Base-by-base conservation (phyloP, 2,797 vertebrate species). In the Cheirogaleus major region DNA sequence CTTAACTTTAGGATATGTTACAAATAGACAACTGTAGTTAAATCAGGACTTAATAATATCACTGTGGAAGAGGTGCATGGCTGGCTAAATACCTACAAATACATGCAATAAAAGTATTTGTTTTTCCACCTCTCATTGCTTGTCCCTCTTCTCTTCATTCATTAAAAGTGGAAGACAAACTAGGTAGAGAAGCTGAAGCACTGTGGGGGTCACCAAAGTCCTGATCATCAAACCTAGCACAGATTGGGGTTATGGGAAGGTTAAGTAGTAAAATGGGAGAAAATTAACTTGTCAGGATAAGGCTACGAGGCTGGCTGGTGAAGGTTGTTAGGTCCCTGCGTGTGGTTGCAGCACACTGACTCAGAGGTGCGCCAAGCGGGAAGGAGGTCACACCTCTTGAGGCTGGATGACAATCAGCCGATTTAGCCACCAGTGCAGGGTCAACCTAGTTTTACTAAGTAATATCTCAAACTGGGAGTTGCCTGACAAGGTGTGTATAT, bases 261-360 rank as follows among this genome's bases (percentile, higher is more conserved):
- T 93, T 78, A 98, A 98, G 81, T 35, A 96, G 93, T 97, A 89
- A 81, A 97, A 96, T 94, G 97, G 35, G 69, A 97, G 79, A 95
- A 94, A 89, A 78, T 50, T 75, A 95, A 93, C 96, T 95, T 96
- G 95, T 95, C 97, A 96, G 50, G 20, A 25, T 91, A 32, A 90
- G 35, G 8, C 65, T 69, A 22, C 52, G 38, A 81, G 45, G 22
- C 84, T 35, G 78, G 72, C n/a, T 88, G 90, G 79, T 22, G 0
- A 8, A 75, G 59, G 30, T 45, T 85, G n/a, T 52, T 50, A 30
- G 14, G 79, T 90, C 69, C 43, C 63, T 61, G 45, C 3, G 0
- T 1, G 22, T 72, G 70, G 35, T 57, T 41, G 6, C 59, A 30
- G 22, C 0, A 3, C 4, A 9, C 41, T 0, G 41, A 50, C 20